Evolutionary conservation across 2,797 vertebrate genomes (phyloP).

Genomic region (Sebastes matsubarae): DNA sequence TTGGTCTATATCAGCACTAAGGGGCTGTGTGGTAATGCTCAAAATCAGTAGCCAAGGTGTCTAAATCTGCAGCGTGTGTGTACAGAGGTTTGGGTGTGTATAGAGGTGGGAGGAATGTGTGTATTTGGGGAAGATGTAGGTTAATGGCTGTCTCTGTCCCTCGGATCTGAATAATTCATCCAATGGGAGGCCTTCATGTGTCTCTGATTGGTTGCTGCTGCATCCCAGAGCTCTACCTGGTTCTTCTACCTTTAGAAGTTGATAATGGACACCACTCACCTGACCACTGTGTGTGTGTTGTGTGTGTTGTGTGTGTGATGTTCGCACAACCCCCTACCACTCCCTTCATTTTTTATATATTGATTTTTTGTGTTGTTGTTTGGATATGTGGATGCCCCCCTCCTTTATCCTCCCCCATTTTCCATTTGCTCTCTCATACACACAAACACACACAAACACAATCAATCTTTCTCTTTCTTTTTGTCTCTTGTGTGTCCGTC

Average conservation of each 20-base stretch:
- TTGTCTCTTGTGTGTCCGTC: conserved; percentile 67
- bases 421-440: conserved; percentile 2
- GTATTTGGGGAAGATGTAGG: conserved; percentile 67
- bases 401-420: conserved; percentile 17
- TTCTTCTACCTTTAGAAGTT: conserved; percentile 36
- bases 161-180: conserved; percentile 79
- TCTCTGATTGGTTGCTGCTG: conserved; percentile 67
- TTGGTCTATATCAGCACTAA: background rate
- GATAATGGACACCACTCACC: conserved; percentile 30
- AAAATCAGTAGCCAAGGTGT: background rate
- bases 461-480: conserved; percentile 44
- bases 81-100: background rate
- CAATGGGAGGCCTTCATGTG: conserved; percentile 65
- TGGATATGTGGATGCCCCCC: background rate
- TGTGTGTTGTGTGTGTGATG: background rate
- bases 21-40: background rate
- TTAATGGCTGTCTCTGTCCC: conserved; percentile 72
- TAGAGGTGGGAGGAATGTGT: background rate
- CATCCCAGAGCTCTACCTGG: conserved; percentile 38
- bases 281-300: conserved; percentile 11
- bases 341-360: conserved; percentile 3
- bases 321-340: background rate
- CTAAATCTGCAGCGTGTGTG: conserved; percentile 19
- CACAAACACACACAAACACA: conserved; percentile 1
- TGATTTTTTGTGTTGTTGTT: conserved; percentile 7